Evolutionary conservation across 2,113 vertebrate species (phyloP).

Genomic region (Lamprotornis superbus): DNA sequence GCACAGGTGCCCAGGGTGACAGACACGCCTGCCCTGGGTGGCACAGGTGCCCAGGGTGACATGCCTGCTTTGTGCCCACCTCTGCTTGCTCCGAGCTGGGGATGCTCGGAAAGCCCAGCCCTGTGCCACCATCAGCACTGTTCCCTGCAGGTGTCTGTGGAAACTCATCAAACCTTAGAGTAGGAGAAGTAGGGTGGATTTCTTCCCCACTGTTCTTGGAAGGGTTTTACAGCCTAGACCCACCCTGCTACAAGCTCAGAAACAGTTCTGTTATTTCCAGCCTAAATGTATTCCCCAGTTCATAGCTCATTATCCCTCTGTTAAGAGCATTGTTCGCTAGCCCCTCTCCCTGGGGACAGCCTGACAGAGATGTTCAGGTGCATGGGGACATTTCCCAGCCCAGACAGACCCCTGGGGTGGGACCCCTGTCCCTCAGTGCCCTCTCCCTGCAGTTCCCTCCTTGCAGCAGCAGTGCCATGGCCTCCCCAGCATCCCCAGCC

Average conservation of each 20-base stretch:
- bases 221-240: background rate
- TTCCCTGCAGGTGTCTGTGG: background rate
- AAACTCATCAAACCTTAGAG: background rate
- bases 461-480: background rate
- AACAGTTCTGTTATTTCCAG: background rate
- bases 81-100: background rate
- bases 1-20: background rate
- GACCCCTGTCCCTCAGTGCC: background rate
- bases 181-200: background rate
- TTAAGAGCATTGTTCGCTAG: no score
- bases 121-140: background rate
- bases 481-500: fast-evolving
- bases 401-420: fast-evolving
- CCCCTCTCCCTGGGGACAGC: background rate
- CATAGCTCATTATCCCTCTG: background rate
- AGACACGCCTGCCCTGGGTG: no score
- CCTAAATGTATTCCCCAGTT: background rate
- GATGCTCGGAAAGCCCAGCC: background rate
- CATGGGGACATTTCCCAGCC: background rate
- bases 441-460: background rate
- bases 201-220: background rate
- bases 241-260: background rate
- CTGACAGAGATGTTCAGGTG: background rate
- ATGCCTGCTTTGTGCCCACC: background rate
- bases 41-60: background rate